Conservation (phyloP, 2,888 invertebrate genomes). For the Cerastis leucographa region DNA sequence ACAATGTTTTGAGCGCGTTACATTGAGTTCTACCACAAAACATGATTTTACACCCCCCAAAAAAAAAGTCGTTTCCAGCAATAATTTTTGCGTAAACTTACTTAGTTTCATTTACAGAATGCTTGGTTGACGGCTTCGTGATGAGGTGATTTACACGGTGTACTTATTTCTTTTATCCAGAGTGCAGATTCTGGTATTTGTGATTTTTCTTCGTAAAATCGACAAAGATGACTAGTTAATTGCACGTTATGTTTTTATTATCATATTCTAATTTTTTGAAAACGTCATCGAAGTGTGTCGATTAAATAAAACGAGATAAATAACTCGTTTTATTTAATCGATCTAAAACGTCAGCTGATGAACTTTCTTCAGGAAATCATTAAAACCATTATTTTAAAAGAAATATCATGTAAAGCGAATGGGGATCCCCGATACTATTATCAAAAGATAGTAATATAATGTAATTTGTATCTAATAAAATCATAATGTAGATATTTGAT, state of each 20-base stretch:
- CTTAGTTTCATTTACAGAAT: too few relatives aligned
- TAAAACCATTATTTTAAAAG: slow-evolving; percentile 3
- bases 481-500: neutral
- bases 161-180: neutral
- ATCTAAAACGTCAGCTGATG: slow-evolving; percentile 9
- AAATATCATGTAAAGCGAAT: neutral
- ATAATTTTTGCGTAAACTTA: too few relatives aligned
- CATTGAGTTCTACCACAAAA: too few relatives aligned
- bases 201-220: neutral
- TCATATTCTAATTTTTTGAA: slow-evolving; percentile 12
- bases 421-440: neutral
- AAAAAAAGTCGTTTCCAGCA: too few relatives aligned
- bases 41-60: too few relatives aligned
- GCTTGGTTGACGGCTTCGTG: too few relatives aligned
- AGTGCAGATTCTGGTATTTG: neutral
- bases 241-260: neutral
- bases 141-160: too few relatives aligned
- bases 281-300: neutral
- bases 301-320: too few relatives aligned
- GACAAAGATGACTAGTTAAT: neutral
- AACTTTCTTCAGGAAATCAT: neutral
- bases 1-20: too few relatives aligned
- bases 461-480: neutral
- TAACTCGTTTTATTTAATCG: slow-evolving; percentile 16
- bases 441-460: neutral